Base-by-base conservation (phyloP, 2,113 vertebrate species). In the Gnathonemus longibarbis region DNA sequence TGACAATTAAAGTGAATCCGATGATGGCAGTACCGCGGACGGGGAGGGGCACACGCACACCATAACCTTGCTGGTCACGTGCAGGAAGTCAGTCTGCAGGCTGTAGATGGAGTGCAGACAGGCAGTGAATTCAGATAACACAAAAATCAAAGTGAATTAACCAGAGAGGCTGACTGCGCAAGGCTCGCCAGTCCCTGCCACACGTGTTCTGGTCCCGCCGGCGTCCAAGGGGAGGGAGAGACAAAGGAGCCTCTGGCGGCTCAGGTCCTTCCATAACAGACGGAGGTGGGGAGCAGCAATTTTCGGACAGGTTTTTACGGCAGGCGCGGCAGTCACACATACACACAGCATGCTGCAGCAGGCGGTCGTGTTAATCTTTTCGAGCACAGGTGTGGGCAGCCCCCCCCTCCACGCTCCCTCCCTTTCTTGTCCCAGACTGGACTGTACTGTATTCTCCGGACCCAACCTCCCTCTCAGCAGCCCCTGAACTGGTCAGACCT, bases 401-500 rank as follows among this genome's bases (percentile, higher is more conserved):
- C 58, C 24, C 58, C 7, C 58, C 58, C 21, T 2, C 49, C 49
- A 3, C 49, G 0, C 11, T 48, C 92, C 88, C 46, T 50, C 89
- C 52, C 88, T 66, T 90, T 92, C 85, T 90, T 89, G 84, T 62
- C 88, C 85, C 77, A 74, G 62, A 66, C 89, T 88, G 85, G 70
- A 39, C 70, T 17, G 35, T 17, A 35, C 70, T 19, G 9, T 35
- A n/a, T 15, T 77, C 35, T 77, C 24, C n/a, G 42, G 84, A 46
- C 89, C 88, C 52, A 88, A 84, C 88, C 90, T 91, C 91, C 91
- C 91, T 39, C 35, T 42, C 56, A n/a, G 35, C 87, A 80, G 62
- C 42, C 66, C 56, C 83, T 89, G 39, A 90, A 89, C 91, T 52
- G 27, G 90, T 88, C 88, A 48, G 58, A 92, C 92, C 89, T 86